Percentiles rank a stretch among this genome's conserved stretches.
Conservation (phyloP, 2,113 vertebrate genomes). For the Neomonachus schauinslandi region DNA sequence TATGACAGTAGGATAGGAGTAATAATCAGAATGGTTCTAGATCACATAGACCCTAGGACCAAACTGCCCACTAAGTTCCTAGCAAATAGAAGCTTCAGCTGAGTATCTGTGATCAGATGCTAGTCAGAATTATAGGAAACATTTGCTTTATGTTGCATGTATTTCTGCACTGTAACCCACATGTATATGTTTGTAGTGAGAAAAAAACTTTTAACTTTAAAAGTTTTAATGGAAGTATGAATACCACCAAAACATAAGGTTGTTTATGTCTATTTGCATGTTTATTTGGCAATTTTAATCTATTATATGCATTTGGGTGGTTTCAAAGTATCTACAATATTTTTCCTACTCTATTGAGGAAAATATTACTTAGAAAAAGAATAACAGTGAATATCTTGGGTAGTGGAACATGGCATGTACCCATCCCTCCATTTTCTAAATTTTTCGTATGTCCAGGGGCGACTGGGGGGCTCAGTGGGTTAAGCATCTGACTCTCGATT, state of each 20-base stretch:
- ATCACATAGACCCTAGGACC: background rate
- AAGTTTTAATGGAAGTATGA: background rate
- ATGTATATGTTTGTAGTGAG: background rate
- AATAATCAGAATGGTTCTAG: background rate
- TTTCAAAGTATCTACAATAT: background rate
- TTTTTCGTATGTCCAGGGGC: background rate
- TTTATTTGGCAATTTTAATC: background rate
- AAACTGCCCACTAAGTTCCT: background rate
- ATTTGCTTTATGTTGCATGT: background rate
- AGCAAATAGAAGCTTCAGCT: background rate
- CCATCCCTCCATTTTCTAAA: background rate
- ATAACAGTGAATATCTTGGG: background rate
- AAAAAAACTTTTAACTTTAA: background rate
- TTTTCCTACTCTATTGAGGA: background rate
- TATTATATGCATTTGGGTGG: background rate
- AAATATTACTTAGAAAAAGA: constrained; percentile 6
- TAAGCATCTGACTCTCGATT: background rate
- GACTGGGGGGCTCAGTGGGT: background rate
- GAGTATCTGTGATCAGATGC: background rate
- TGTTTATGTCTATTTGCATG: background rate
- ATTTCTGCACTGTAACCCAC: background rate
- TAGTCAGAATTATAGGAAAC: background rate
- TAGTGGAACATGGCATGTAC: background rate
- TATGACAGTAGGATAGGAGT: background rate
- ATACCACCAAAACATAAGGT: background rate